Evolutionary conservation across 1,140 invertebrate species (phyloP).

Genomic region (Papilio helenus): DNA sequence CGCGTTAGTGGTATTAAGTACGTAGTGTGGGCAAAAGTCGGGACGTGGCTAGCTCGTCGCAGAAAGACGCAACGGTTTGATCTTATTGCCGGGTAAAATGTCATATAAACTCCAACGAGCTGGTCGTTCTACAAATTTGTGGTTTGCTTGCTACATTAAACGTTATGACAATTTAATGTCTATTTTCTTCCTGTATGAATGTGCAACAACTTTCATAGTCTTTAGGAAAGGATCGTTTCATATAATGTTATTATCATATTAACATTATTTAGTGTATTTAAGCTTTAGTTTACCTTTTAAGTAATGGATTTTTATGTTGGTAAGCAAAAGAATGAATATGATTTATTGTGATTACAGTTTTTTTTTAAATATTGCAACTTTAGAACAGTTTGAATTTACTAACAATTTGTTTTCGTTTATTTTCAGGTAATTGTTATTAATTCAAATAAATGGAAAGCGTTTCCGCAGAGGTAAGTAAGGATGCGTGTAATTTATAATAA

Average conservation of each 20-base stretch:
- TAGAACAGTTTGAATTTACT: not conserved
- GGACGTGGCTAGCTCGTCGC: slow-evolving; percentile 10
- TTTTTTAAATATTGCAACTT: not conserved
- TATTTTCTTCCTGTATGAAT: slow-evolving; percentile 19
- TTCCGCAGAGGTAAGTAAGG: not conserved
- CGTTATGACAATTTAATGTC: slow-evolving; percentile 6
- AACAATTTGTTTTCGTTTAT: not conserved
- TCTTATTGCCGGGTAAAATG: slow-evolving; percentile 36
- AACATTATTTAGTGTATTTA: not conserved
- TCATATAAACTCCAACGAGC: slow-evolving; percentile 30
- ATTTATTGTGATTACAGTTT: too few relatives aligned
- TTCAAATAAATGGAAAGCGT: not conserved
- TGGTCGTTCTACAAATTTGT: slow-evolving; percentile 34
- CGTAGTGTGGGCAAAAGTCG: slow-evolving; percentile 20
- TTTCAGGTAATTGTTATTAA: not conserved
- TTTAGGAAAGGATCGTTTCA: not conserved
- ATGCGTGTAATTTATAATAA: too few relatives aligned
- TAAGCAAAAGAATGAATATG: not conserved
- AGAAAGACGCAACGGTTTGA: slow-evolving; percentile 16
- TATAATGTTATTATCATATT: not conserved
- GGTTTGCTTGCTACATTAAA: slow-evolving; percentile 17
- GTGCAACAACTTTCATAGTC: slow-evolving; percentile 10
- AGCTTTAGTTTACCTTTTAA: not conserved
- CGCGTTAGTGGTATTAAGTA: slow-evolving; percentile 36
- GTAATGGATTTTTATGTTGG: not conserved